A percentile compares a stretch with the other conserved stretches of the same genome.
phyloP scores from a whole-genome alignment of 2,113 vertebrate genomes.

The human region GRCh38 chr13:46661501-46662000 shows the following conservation, averaged over 20 bases:
- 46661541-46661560: not conserved
- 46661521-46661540: not conserved
- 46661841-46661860: not conserved
- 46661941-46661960: too few species aligned
- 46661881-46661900: not conserved
- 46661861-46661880: not conserved
- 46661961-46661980: too few species aligned
- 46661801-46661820: not conserved
- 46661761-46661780: not conserved
- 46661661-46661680: not conserved
- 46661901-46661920: slow-evolving; percentile 1
- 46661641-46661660: not conserved
- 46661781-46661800: slow-evolving; percentile 11
- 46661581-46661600: not conserved
- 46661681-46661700: not conserved
- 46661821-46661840: not conserved
- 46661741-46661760: not conserved
- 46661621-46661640: not conserved
- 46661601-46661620: not conserved
- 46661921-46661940: not conserved
- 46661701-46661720: not conserved
- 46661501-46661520: not conserved
- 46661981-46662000: too few species aligned
- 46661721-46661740: not conserved
- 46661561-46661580: not conserved